A percentile compares a stretch with the other conserved stretches of the same genome.
These are phyloP conservation scores for Enteromius viviparus DNA, from an alignment of 2,797 vertebrate genomes.

Conservation along the genomic window DNA sequence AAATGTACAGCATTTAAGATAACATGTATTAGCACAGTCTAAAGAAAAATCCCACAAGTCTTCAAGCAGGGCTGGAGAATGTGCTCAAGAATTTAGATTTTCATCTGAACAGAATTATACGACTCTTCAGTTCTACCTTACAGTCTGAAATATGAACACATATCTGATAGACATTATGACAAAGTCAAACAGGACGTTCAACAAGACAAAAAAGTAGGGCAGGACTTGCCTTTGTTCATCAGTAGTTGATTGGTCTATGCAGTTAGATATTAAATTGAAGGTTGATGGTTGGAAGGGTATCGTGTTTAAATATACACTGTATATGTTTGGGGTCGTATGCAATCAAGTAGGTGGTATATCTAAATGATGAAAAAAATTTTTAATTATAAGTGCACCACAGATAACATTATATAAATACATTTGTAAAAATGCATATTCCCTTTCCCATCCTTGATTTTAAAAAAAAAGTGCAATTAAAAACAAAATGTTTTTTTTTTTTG, in stretches of 20 bases:
- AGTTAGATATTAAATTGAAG: neutral
- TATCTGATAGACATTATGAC: too few species aligned
- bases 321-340: neutral
- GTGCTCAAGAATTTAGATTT: neutral
- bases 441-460: neutral
- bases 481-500: neutral
- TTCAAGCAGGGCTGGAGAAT: neutral
- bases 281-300: neutral
- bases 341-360: neutral
- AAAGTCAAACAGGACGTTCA: neutral
- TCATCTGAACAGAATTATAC: neutral
- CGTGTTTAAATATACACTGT: neutral
- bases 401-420: neutral
- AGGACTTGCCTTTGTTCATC: neutral
- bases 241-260: neutral
- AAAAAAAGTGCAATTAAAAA: too few species aligned
- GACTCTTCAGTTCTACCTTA: neutral
- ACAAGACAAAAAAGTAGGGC: neutral
- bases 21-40: slow-evolving; percentile 34
- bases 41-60: slow-evolving; percentile 9
- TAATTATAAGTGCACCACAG: neutral
- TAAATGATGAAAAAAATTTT: neutral
- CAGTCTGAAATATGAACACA: too few species aligned
- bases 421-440: neutral
- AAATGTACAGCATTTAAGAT: slow-evolving; percentile 11